phyloP scores from a whole-genome alignment of 2,797 vertebrate genomes.

The Lemur catta region DNA sequence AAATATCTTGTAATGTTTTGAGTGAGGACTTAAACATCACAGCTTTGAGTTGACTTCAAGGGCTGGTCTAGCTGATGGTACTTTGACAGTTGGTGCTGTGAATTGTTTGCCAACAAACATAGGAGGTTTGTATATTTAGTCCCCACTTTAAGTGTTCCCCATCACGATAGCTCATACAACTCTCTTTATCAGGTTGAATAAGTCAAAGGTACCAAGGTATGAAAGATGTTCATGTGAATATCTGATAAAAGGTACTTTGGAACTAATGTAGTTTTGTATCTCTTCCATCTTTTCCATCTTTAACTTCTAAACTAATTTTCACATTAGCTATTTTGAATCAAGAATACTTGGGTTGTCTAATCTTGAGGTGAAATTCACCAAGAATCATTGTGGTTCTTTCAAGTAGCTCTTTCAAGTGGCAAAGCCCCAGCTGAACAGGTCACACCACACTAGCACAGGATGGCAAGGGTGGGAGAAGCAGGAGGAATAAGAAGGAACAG shows the following conservation, averaged over 20 bases:
- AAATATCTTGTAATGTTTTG: background rate
- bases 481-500: background rate
- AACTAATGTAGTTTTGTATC: background rate
- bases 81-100: background rate
- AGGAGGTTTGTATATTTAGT: background rate
- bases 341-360: background rate
- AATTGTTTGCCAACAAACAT: background rate
- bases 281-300: background rate
- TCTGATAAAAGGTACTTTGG: conserved; percentile 18
- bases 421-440: background rate
- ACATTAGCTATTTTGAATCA: background rate
- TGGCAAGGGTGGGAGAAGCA: background rate
- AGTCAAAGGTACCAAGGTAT: background rate
- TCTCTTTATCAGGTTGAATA: background rate
- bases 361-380: background rate
- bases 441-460: background rate
- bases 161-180: background rate
- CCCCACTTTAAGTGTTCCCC: background rate
- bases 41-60: background rate
- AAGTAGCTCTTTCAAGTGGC: background rate
- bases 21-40: background rate
- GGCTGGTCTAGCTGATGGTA: background rate
- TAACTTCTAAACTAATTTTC: background rate
- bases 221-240: background rate
- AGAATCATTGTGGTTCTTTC: background rate